These are phyloP conservation scores for Sciurus vulgaris DNA, from an alignment of 2,797 vertebrate genomes.

Conservation along the genomic window DNA sequence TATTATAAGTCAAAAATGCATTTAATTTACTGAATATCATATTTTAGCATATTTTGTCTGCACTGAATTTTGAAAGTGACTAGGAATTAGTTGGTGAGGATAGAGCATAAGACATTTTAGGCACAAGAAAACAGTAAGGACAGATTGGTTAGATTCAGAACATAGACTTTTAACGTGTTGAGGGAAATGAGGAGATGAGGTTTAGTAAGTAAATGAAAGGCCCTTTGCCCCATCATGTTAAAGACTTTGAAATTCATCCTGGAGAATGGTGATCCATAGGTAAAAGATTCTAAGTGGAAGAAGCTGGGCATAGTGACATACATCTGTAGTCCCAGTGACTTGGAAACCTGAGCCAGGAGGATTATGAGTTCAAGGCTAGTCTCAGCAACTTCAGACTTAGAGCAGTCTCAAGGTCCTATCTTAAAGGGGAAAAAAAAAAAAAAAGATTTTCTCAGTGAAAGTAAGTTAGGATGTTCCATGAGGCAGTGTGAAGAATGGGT, in stretches of 20 bases:
- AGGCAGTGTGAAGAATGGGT: background rate
- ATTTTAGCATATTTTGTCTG: background rate
- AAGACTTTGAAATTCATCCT: constrained; percentile 13
- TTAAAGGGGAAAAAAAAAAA: no score
- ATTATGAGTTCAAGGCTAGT: no score
- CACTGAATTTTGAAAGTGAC: constrained; percentile 2
- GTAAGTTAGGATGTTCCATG: background rate
- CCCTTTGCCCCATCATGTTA: background rate
- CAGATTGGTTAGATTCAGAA: background rate
- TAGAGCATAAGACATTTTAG: background rate
- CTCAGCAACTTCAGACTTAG: no score
- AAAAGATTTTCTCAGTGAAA: no score
- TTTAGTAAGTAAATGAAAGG: constrained; percentile 20
- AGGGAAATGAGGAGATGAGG: background rate
- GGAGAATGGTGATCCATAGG: background rate
- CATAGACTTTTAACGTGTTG: background rate
- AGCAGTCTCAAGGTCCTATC: no score
- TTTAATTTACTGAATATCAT: background rate
- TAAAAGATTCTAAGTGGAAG: background rate
- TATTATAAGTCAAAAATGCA: background rate
- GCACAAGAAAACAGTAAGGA: background rate
- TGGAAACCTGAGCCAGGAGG: no score
- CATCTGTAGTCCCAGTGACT: no score
- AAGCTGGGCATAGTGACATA: no score
- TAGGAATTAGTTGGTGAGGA: background rate